Evolutionary conservation across 2,797 vertebrate genomes (phyloP).

Genomic region (Darevskia nairensis): DNA sequence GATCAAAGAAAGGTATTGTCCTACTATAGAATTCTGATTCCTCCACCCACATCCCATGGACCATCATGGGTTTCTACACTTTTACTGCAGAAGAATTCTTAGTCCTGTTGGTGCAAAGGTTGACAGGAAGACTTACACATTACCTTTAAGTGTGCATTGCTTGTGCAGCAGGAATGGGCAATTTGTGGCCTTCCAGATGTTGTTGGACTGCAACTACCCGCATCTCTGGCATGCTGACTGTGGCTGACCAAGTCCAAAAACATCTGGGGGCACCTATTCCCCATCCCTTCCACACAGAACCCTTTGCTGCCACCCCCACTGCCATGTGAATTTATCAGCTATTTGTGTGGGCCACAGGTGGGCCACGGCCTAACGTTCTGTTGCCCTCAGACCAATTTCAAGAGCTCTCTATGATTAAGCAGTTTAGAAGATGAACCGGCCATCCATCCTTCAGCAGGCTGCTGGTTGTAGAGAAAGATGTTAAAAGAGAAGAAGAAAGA

Average conservation of each 20-base stretch:
- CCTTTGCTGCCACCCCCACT: neutral
- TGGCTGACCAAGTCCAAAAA: too few species aligned
- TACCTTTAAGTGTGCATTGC: neutral
- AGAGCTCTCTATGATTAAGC: too few species aligned
- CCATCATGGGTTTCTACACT: neutral
- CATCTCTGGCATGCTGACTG: too few species aligned
- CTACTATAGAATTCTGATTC: neutral
- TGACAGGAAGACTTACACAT: neutral
- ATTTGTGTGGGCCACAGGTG: neutral
- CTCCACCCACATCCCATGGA: neutral
- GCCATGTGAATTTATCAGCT: neutral
- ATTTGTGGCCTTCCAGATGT: too few species aligned
- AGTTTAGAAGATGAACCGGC: too few species aligned
- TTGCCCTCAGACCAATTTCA: too few species aligned
- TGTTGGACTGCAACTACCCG: too few species aligned
- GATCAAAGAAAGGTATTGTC: neutral
- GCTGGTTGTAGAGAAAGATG: too few species aligned
- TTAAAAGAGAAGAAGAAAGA: too few species aligned
- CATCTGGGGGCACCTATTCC: too few species aligned
- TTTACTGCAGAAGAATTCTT: neutral
- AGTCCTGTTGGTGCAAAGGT: slow-evolving; percentile 20
- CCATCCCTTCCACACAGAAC: neutral
- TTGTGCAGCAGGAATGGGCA: neutral
- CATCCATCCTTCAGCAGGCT: too few species aligned
- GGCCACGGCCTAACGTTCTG: too few species aligned